Conservation (phyloP, 2,888 invertebrate genomes). For the Apantesis nais region DNA sequence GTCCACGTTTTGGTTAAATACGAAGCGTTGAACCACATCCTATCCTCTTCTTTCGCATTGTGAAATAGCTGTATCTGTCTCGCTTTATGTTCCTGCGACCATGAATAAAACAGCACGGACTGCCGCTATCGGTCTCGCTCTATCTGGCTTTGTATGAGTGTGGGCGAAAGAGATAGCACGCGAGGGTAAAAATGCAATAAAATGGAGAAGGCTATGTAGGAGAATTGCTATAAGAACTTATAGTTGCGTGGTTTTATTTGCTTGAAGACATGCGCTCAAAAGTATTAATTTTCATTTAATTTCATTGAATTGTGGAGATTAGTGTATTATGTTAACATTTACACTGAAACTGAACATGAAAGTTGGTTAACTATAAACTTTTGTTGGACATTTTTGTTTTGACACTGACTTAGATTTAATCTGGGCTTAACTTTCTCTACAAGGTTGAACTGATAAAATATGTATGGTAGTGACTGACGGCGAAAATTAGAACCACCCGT, state of each 20-base stretch:
- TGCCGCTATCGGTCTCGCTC: conserved; percentile 68
- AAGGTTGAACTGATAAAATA: background rate
- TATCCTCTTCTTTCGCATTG: conserved; percentile 65
- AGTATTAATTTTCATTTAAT: conserved; percentile 76
- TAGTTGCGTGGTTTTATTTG: conserved; percentile 69
- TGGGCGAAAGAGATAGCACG: conserved; percentile 60
- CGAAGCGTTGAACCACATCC: conserved; percentile 61
- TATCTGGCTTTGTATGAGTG: conserved; percentile 36
- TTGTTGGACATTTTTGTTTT: background rate
- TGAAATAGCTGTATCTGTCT: conserved; percentile 63
- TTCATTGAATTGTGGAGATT: conserved; percentile 61
- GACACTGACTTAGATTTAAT: background rate
- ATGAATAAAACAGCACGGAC: conserved; percentile 76
- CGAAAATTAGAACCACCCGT: background rate
- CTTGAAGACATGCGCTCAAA: conserved; percentile 57
- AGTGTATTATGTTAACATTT: conserved; percentile 25
- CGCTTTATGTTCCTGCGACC: conserved; percentile 60
- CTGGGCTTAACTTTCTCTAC: background rate
- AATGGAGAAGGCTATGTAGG: conserved; percentile 66
- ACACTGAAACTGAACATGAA: background rate
- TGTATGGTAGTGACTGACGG: background rate
- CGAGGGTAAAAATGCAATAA: conserved; percentile 73
- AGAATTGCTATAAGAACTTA: conserved; percentile 69
- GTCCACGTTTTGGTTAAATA: conserved; percentile 72
- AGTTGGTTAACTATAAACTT: background rate